Base-by-base conservation (phyloP, 2,888 invertebrate genomes). In the Drosophila histrio region DNA sequence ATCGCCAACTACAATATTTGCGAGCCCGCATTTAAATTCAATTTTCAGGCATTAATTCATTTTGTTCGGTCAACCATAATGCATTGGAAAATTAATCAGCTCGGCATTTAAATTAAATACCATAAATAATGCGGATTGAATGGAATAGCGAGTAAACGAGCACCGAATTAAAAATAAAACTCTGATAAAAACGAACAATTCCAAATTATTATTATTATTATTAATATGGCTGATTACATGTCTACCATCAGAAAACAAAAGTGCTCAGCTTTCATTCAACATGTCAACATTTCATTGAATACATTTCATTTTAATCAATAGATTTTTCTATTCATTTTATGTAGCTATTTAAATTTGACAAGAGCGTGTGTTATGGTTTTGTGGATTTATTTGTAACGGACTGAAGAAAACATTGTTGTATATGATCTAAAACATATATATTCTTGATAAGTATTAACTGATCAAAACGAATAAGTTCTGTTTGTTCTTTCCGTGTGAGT, bases 31-130 rank as follows among this genome's bases (percentile, higher is more conserved):
- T 60, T 75, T 44, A 32, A 54, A 52, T 75, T 36, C 19, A 34
- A 60, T 50, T 49, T 59, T 26, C 26, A 26, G 57, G 17, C 57
- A 36, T 41, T 69, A 21, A 64, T 50, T 46, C 30, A 46, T 7
- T 53, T 46, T 53, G 41, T 46, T 56, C 50, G 67, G 58, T 56
- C 53, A 59, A 54, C 44, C 49, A 41, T 30, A 57, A 44, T 46
- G 32, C 38, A 63, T 59, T 60, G 50, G 24, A 34, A 69, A 64
- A 74, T 64, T 71, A 74, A 77, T 74, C 63, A 77, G 62, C 59
- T 50, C 28, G 36, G 39, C 38, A 47, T 56, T 52, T 32, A 50
- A 57, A 60, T 63, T 56, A 74, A 66, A 74, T 53, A 62, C 49
- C 26, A 73, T 72, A 50, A 44, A 60, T 60, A 70, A 54, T 65